Evolutionary conservation across 2,113 vertebrate genomes (phyloP), one percentile per base, ranked within the genome.

Genomic region (Shinisaurus crocodilurus): DNA sequence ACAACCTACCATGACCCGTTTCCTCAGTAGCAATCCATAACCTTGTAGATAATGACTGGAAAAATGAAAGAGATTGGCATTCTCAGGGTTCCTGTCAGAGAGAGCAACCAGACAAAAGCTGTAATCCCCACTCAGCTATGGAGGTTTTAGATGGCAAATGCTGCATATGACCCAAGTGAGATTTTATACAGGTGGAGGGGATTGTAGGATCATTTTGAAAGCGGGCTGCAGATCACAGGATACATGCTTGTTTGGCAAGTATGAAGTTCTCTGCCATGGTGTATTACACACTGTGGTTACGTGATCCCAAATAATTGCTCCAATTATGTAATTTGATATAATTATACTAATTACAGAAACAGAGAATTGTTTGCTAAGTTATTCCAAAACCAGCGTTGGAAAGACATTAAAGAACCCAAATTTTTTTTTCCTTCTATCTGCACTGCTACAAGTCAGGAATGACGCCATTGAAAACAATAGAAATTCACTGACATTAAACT

Each of bases 341-440:
- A 95, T 90, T 89, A 91, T 83, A 91, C 95, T 92, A 89, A 90
- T 95, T 95, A 94, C 94, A 92, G 94, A 95, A 93, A 89, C 74
- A 82, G 89, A 90, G 90, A 94, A 92, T 80, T 74, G 85, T 94
- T 90, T 92, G 90, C 94, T 89, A 90, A 89, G 94, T 96, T 96
- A 96, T 95, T 96, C 94, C 96, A 95, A 95, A 93, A 95, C 92
- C 92, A 93, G 93, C 93, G 93, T 91, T 94, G 94, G 96, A 96
- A 96, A 94, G 93, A 96, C 94, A 94, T 96, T 95, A 96, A 95
- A 96, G 96, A 95, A 90, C 79, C n/a, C 83, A 91, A 94, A 92
- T 92, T 91, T 88, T 95, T 92, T 91, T 89, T 91, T 86, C 92
- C 90, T 93, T 96, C 94, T 92, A 92, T 93, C 96, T 96, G 93